Evolutionary conservation across 2,888 invertebrate species (phyloP), one percentile per base, ranked within the genome.

Genomic region (Sceliomorpha sp.): DNA sequence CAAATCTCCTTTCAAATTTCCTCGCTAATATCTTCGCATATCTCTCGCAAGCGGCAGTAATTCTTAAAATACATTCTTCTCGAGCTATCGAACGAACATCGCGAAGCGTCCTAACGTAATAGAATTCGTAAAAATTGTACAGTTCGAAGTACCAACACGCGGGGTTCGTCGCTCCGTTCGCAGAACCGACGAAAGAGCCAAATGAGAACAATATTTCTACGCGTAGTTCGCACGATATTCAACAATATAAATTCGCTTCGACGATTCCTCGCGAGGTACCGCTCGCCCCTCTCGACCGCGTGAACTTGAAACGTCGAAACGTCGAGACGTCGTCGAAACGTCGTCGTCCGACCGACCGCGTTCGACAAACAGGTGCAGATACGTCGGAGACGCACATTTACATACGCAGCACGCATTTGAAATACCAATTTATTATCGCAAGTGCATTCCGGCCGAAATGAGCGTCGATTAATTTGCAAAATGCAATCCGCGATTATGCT

Each of bases 351-450:
- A 32, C 47, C 53, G 58, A n/a, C n/a, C 45, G 53, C 51, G 53
- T 58, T 63, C 58, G 58, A 69, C 63, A 63, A 64, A 59, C 59
- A 59, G 59, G 59, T 70, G 53, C 58, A 58, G 58, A 69, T 63
- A 58, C 53, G 58, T 69, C 69, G n/a, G n/a, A 58, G 56, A 58
- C 68, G 62, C 9, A 67, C 60, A 60, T 68, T 60, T 60, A 56
- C 56, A 58, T 63, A 40, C 59, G 37, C 37, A 44, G 53, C 53
- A 48, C 47, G 40, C 56, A 59, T 44, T 53, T 62, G 53, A 37
- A 44, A 59, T 48, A 48, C 48, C 53, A 40, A 55, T 59, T 63
- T 55, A 63, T 63, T 56, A 69, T 62, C 51, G 47, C 31, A 31
- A 45, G 40, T 68, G 39, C 34, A 59, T 31, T 58, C 48, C 37